Percentiles rank a stretch among this genome's conserved stretches.
Conservation (phyloP, 2,113 vertebrate species). For the Tylochromis polylepis region DNA sequence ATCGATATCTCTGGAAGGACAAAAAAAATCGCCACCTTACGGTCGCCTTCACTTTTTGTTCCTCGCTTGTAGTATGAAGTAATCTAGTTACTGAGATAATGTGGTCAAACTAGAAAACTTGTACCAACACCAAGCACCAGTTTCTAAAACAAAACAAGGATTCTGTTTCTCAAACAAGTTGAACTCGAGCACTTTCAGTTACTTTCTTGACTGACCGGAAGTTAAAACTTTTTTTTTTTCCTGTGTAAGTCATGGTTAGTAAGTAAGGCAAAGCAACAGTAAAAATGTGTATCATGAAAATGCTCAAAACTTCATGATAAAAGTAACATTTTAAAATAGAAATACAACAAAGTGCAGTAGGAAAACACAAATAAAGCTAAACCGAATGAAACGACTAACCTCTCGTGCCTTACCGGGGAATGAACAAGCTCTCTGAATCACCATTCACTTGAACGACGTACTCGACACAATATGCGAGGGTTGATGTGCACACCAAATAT, state of each 20-base stretch:
- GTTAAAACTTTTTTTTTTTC: background rate
- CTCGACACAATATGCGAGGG: background rate
- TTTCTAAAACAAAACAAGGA: background rate
- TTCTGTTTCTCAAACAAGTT: background rate
- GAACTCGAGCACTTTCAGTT: background rate
- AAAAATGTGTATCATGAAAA: background rate
- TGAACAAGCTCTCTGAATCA: background rate
- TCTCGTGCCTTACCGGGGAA: background rate
- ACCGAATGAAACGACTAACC: background rate
- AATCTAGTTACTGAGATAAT: background rate
- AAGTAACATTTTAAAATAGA: background rate
- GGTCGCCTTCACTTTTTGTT: background rate
- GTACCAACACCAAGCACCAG: background rate
- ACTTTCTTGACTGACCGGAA: background rate
- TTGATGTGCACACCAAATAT: background rate
- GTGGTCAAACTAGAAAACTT: background rate
- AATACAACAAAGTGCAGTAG: background rate
- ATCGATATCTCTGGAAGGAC: background rate
- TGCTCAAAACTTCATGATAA: background rate
- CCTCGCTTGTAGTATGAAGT: background rate
- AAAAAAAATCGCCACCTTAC: accelerated
- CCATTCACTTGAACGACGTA: background rate
- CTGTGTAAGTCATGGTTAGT: background rate
- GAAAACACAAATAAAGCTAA: background rate
- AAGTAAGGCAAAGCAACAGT: background rate